Evolutionary conservation across 2,888 invertebrate genomes (phyloP).

Genomic region (Unio pictorum): DNA sequence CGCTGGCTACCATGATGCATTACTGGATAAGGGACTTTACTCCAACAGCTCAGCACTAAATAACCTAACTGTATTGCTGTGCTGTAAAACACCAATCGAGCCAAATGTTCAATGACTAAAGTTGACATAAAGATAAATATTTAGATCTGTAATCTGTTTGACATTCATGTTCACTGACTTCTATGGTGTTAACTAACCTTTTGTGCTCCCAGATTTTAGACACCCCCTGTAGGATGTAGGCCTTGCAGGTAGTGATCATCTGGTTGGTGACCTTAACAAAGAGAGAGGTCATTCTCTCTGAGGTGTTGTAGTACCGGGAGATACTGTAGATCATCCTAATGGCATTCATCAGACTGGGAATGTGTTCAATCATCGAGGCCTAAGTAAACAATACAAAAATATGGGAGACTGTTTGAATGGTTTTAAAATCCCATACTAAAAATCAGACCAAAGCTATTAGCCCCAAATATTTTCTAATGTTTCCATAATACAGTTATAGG

Average conservation of each 20-base stretch:
- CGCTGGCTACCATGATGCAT: too few relatives aligned
- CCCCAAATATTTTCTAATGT: background rate
- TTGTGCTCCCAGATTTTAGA: constrained; percentile 93
- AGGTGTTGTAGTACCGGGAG: constrained; percentile 96
- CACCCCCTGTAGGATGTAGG: constrained; percentile 83
- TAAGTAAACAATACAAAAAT: constrained; percentile 60
- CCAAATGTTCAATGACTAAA: too few relatives aligned
- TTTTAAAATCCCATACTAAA: background rate
- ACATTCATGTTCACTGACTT: too few relatives aligned
- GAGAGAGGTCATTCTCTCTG: constrained; percentile 94
- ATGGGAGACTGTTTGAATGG: background rate
- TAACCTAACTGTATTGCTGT: too few relatives aligned
- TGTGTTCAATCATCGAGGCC: constrained; percentile 90
- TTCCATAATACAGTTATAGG: background rate
- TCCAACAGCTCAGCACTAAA: too few relatives aligned
- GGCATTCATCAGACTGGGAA: constrained; percentile 90
- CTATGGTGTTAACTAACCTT: constrained; percentile 71
- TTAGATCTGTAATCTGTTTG: too few relatives aligned
- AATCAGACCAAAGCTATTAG: background rate
- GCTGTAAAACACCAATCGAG: too few relatives aligned
- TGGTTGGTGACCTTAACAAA: constrained; percentile 99
- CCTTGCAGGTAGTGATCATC: constrained; percentile 97
- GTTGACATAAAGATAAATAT: too few relatives aligned
- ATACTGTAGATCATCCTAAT: constrained; percentile 94
- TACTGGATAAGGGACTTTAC: too few relatives aligned